Base-by-base conservation (phyloP, 2,113 vertebrate genomes). In the Hippocampus abdominalis region DNA sequence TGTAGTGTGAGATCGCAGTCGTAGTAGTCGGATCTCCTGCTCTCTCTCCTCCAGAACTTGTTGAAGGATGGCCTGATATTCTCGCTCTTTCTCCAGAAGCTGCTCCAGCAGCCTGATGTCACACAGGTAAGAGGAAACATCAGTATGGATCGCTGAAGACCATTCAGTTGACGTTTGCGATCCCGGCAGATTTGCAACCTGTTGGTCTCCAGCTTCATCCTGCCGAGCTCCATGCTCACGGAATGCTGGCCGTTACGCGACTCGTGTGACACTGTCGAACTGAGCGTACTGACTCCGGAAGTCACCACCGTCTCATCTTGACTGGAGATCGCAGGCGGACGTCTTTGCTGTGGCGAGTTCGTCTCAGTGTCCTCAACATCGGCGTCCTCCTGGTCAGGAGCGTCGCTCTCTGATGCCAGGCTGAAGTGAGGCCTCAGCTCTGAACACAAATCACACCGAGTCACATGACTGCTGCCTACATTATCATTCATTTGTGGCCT, bases 261-360 rank as follows among this genome's bases (percentile, higher is more conserved):
- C 74, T 90, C 95, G 15, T 96, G 95, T 1, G 96, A 99, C 4
- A 96, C 91, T 0, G 94, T 96, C 68, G 97, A 99, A 82, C 95
- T 99, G 87, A 99, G 97, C 0, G 97, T 99, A 94, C 97, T 99
- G 73, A 99, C 96, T 23, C 97, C 97, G 0, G 97, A 99, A 40
- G 97, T 99, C 78, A 86, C 95, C 82, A 96, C 93, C 0, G 93
- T 94, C 81, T 99, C 96, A 67, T 99, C 96, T 21, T 94, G 86
- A 39, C 91, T 67, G 9, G 86, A 86, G 23, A 81, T 88, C 16
- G 94, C 90, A 10, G 92, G 88, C 3, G 75, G 91, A 21, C 91
- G 87, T 46, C 85, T 87, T 76, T 93, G 94, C 71, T 89, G 93
- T n/a, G 89, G 68, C 70, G 92, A 83, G 69, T 75, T 91, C 29